Evolutionary conservation across 2,797 vertebrate genomes (phyloP), one percentile per base, ranked within the genome.

Genomic region (Chelidonichthys spinosus): DNA sequence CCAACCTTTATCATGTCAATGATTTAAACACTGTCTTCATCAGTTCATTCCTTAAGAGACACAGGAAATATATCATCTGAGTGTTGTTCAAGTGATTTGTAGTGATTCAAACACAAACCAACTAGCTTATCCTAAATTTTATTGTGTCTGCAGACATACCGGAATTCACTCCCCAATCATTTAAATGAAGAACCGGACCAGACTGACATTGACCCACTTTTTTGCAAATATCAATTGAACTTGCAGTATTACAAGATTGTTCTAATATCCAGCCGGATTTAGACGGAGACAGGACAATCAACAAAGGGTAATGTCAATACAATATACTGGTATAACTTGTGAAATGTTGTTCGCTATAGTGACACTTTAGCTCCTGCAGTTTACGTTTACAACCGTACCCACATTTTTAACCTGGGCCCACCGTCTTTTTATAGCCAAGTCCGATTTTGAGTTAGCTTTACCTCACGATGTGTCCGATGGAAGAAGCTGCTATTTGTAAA

Each of bases 1-100:
- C 18, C 60, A 64, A 72, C n/a, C 35, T 72, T 58, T 11, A 63
- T 36, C 9, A 37, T 55, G 36, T 67, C 25, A 60, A 40, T 68
- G 37, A 0, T 55, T 65, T 64, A n/a, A 25, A 52, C 18, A 62
- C 6, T n/a, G n/a, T 35, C 10, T 52, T 64, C 14, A 50, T 52
- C 43, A 56, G 36, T 49, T 68, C 5, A 53, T 66, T 50, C 7
- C 35, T 52, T 52, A n/a, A 17, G 4, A 52, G 8, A 17, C 25
- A 42, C 10, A 25, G 11, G 25, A 61, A 36, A 32, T 60, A 61
- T 54, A 42, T 60, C 10, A 63, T 33, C 9, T 59, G 2, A 25
- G 25, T 25, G 25, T 25, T 25, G 1, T 25, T 25, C 25, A 25
- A 25, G 25, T 25, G 25, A 25, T 39, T 2, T 11, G 6, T 56